Conservation (phyloP, 2,888 invertebrate genomes). For the Pachymerium ferrugineum region DNA sequence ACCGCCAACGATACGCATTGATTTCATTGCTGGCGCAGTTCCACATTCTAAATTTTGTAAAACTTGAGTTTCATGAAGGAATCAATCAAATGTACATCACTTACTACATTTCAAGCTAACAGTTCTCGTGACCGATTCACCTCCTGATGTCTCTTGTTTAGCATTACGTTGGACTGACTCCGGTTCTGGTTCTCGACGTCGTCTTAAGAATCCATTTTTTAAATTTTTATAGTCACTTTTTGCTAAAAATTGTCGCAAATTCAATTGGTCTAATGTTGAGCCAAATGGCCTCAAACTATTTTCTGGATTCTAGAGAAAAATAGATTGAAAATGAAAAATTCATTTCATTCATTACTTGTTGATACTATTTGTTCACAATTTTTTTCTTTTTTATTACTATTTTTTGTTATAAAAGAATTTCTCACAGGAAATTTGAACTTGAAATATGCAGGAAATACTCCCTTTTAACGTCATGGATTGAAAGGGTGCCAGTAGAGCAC, state of each 20-base stretch:
- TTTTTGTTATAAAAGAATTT: no score
- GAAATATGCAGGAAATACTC: not conserved
- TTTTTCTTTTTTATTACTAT: not conserved
- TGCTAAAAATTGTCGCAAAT: not conserved
- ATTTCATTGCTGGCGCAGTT: not conserved
- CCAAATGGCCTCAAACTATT: not conserved
- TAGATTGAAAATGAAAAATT: not conserved
- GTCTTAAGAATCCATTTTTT: not conserved
- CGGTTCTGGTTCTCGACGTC: not conserved
- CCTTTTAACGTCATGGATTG: no score
- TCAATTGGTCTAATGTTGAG: not conserved
- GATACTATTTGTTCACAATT: no score
- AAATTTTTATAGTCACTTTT: not conserved
- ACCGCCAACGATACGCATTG: conserved; percentile 57
- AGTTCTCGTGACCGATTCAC: not conserved
- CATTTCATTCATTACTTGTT: no score
- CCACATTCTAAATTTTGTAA: not conserved
- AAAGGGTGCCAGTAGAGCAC: not conserved
- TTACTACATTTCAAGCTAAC: not conserved
- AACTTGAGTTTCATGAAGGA: not conserved
- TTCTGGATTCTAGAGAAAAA: not conserved
- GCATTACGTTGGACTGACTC: no score
- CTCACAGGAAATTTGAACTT: not conserved
- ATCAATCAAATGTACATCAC: not conserved
- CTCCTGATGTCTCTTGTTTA: not conserved